Conservation (phyloP, 2,888 invertebrate species). For the Cantharis rufa region DNA sequence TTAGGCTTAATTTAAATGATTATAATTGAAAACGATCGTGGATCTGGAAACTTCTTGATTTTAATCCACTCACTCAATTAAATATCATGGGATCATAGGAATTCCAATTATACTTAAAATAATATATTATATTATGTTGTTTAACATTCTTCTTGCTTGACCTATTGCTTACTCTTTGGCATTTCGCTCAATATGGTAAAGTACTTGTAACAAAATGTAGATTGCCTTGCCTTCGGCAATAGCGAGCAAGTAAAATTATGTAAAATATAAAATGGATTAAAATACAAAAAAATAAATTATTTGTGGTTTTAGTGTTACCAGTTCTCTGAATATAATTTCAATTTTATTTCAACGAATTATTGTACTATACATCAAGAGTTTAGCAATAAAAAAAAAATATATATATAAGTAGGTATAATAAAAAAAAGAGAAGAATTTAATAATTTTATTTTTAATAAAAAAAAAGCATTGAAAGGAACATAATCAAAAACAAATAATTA, state of each 20-base stretch:
- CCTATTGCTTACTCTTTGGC: slow-evolving; percentile 14
- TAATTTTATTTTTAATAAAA: too few relatives aligned
- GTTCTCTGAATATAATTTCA: not conserved
- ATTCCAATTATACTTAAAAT: not conserved
- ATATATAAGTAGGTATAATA: too few relatives aligned
- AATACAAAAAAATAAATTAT: not conserved
- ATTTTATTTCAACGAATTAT: not conserved
- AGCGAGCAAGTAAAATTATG: not conserved
- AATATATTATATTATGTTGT: not conserved
- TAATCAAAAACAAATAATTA: too few relatives aligned
- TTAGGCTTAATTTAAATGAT: too few relatives aligned
- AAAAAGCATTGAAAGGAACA: too few relatives aligned
- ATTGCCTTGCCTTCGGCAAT: slow-evolving; percentile 10
- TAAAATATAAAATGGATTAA: not conserved
- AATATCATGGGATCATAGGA: not conserved
- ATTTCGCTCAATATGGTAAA: slow-evolving; percentile 4
- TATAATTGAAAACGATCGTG: too few relatives aligned
- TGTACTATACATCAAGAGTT: too few relatives aligned
- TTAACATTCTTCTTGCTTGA: not conserved
- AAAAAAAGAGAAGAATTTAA: too few relatives aligned
- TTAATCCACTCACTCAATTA: too few relatives aligned
- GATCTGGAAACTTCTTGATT: too few relatives aligned
- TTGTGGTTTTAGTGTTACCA: not conserved
- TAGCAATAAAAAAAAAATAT: too few relatives aligned
- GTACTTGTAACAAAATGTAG: slow-evolving; percentile 6